Percentiles rank a stretch among this genome's conserved stretches.
Conservation (phyloP, 1,140 invertebrate genomes). For the Eurytemora carolleeae region DNA sequence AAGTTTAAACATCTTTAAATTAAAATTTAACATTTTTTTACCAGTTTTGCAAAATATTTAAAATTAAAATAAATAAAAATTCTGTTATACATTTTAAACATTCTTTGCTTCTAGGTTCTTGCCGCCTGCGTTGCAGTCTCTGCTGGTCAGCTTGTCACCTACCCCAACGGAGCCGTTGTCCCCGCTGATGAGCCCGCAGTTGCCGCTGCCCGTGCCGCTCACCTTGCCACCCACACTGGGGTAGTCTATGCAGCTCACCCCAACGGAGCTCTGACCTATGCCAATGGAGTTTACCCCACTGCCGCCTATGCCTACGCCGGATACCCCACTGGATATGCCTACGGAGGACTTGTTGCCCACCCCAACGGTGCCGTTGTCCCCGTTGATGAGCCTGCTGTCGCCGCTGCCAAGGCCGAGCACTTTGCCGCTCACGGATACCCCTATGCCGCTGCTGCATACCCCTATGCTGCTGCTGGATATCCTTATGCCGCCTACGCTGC, state of each 20-base stretch:
- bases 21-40: no score
- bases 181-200: slow-evolving; percentile 1
- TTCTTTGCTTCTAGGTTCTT: no score
- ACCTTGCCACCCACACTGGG: slow-evolving; percentile 1
- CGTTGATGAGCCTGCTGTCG: neutral
- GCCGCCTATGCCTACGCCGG: no score
- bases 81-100: no score
- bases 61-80: no score
- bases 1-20: no score
- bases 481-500: neutral
- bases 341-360: slow-evolving; percentile 7
- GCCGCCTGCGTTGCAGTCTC: no score
- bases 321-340: neutral
- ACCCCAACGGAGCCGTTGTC: slow-evolving; percentile 3
- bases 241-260: neutral
- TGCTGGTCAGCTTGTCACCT: neutral
- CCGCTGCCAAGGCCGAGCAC: slow-evolving; percentile 2
- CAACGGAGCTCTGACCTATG: neutral
- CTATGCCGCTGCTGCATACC: neutral
- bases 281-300: no score
- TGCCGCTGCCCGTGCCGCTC: slow-evolving; percentile 1
- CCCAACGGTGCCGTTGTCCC: slow-evolving; percentile 13
- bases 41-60: no score
- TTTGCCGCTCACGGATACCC: slow-evolving; percentile 4
- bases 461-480: neutral